A percentile compares a stretch with the other conserved stretches of the same genome.
Conservation (phyloP, 2,888 invertebrate genomes). For the Unio delphinus region DNA sequence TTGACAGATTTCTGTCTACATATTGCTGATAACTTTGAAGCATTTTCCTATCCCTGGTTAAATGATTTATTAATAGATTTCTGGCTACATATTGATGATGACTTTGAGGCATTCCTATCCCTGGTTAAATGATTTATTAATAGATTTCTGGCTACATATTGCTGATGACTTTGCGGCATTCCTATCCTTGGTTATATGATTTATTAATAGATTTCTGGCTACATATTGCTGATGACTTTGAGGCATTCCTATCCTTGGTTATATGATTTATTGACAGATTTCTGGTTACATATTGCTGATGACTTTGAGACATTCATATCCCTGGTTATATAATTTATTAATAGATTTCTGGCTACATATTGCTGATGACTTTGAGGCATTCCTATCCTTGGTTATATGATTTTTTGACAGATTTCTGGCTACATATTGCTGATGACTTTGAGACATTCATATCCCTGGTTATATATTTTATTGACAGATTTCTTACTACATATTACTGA, state of each 20-base stretch:
- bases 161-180: slow-evolving; percentile 96
- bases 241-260: slow-evolving; percentile 76
- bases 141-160: slow-evolving; percentile 83
- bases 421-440: too few relatives aligned
- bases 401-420: background rate
- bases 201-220: slow-evolving; percentile 77
- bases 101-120: too few relatives aligned
- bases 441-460: too few relatives aligned
- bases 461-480: slow-evolving; percentile 35
- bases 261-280: slow-evolving; percentile 69
- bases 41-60: background rate
- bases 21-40: background rate
- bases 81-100: too few relatives aligned
- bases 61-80: background rate
- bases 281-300: slow-evolving; percentile 91
- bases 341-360: too few relatives aligned
- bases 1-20: too few relatives aligned
- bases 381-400: slow-evolving; percentile 1
- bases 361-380: background rate
- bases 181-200: background rate
- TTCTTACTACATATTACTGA: slow-evolving; percentile 89
- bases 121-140: slow-evolving; percentile 63
- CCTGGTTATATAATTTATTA: too few relatives aligned
- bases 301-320: slow-evolving; percentile 93
- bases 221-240: slow-evolving; percentile 97